Conservation (phyloP, 2,113 vertebrate species). For the Eleginops maclovinus region DNA sequence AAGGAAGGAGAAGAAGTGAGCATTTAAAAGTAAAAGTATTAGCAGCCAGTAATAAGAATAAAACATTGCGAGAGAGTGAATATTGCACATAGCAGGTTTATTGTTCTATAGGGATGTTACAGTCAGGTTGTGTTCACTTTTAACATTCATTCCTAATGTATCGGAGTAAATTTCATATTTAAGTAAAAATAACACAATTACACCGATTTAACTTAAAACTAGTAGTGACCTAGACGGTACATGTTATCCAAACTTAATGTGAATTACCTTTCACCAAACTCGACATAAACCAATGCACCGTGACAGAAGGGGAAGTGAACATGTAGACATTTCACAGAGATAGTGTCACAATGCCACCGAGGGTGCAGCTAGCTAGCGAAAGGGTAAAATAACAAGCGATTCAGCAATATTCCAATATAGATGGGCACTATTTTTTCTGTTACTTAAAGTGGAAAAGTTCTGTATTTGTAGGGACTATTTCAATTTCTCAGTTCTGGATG, state of each 20-base stretch:
- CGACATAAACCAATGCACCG: neutral
- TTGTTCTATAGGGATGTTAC: no score
- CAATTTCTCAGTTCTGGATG: neutral
- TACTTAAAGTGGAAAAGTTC: no score
- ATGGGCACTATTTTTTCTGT: neutral
- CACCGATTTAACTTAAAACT: neutral
- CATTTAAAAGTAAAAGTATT: no score
- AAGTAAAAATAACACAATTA: neutral
- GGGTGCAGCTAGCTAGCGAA: neutral
- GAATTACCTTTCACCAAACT: neutral
- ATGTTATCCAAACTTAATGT: neutral
- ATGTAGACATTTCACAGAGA: neutral
- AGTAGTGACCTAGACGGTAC: neutral
- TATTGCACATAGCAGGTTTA: no score
- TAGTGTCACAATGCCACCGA: neutral
- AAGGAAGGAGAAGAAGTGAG: no score
- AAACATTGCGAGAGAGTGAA: no score
- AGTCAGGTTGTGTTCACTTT: neutral
- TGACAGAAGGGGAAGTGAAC: neutral
- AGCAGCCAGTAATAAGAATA: no score
- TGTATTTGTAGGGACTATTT: neutral
- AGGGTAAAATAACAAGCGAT: no score
- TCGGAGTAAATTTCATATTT: neutral
- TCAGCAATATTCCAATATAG: no score
- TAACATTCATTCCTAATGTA: neutral